Evolutionary conservation across 2,888 invertebrate genomes (phyloP).

Genomic region (Leucophora obtusa): DNA sequence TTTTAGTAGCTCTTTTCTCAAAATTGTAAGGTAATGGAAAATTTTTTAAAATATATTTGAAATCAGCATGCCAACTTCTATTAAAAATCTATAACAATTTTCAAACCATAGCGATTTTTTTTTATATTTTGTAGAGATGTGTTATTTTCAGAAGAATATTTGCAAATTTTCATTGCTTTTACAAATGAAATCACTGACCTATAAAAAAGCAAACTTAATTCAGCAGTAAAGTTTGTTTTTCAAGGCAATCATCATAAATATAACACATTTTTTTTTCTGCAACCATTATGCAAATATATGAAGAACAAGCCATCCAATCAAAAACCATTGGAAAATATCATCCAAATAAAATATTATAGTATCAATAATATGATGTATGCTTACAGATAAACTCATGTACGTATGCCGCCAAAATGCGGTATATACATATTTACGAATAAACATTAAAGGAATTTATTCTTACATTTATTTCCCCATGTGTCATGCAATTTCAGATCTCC

Average conservation of each 20-base stretch:
- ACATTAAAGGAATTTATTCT: too few relatives aligned
- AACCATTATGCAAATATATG: constrained; percentile 1
- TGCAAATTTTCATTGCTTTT: neutral
- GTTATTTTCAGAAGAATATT: too few relatives aligned
- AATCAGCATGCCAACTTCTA: too few relatives aligned
- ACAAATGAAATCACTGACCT: constrained; percentile 29
- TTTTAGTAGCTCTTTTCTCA: too few relatives aligned
- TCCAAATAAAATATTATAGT: neutral
- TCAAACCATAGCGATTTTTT: too few relatives aligned
- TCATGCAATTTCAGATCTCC: too few relatives aligned
- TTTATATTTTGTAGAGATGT: neutral
- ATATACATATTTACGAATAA: too few relatives aligned
- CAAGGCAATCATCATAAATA: neutral
- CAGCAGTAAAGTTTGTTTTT: neutral
- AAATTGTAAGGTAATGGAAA: too few relatives aligned
- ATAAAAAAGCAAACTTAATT: neutral
- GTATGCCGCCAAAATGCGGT: too few relatives aligned
- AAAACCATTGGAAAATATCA: neutral
- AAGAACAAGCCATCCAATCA: neutral
- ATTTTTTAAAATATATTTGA: neutral
- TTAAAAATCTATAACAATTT: too few relatives aligned
- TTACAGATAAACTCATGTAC: too few relatives aligned
- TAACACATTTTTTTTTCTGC: neutral
- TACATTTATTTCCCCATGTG: too few relatives aligned
- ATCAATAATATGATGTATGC: constrained; percentile 1